phyloP scores from a whole-genome alignment of 2,888 invertebrate species.

The Syrista parreyssii region DNA sequence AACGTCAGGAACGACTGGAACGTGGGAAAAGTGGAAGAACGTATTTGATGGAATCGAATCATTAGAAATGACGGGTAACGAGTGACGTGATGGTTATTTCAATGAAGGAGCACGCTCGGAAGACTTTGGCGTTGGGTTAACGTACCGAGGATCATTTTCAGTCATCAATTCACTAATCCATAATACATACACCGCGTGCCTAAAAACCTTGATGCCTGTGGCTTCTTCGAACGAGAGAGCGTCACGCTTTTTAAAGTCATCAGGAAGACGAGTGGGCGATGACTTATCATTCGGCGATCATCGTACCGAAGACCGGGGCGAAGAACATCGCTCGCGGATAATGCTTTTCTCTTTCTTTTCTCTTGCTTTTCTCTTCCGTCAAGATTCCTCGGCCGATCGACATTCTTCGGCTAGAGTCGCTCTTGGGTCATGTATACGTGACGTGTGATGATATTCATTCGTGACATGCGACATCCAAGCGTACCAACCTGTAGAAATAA shows the following conservation, averaged over 20 bases:
- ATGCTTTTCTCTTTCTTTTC: not conserved
- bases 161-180: not conserved
- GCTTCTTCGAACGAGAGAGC: slow-evolving; percentile 23
- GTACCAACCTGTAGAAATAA: not conserved
- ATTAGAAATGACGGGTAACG: not conserved
- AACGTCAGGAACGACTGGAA: not conserved
- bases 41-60: not conserved
- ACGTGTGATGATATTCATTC: not conserved
- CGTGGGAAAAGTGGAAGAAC: not conserved
- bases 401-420: not conserved
- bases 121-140: not conserved
- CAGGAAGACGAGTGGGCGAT: not conserved
- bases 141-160: not conserved
- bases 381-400: not conserved
- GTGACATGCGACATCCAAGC: not conserved
- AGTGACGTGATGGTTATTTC: not conserved
- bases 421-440: not conserved
- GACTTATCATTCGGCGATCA: not conserved
- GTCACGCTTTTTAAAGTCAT: not conserved
- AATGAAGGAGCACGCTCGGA: not conserved
- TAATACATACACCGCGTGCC: slow-evolving; percentile 39
- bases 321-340: not conserved
- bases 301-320: not conserved
- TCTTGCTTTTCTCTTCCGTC: not conserved
- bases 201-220: slow-evolving; percentile 45